Evolutionary conservation across 2,113 vertebrate genomes (phyloP).

Genomic region (Larimichthys crocea): DNA sequence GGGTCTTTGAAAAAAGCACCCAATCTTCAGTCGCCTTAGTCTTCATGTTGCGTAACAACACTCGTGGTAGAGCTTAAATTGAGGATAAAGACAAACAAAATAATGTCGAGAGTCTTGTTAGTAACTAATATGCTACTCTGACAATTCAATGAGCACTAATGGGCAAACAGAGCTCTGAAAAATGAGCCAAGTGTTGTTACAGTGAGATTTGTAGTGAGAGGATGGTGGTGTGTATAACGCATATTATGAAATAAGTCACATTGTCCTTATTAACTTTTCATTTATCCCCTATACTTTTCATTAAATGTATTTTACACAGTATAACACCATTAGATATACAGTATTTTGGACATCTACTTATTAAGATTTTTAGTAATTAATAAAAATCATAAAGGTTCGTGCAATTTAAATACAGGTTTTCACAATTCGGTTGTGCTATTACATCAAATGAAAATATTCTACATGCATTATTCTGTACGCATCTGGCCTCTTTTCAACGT

Average conservation of each 20-base stretch:
- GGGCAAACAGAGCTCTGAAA: constrained; percentile 12
- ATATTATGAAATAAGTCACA: neutral
- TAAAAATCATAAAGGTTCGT: no score
- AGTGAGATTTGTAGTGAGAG: constrained; percentile 12
- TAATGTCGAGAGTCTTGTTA: constrained; percentile 32
- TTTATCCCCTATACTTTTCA: neutral
- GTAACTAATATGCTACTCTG: neutral
- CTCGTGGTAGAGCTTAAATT: constrained; percentile 15
- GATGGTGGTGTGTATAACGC: neutral
- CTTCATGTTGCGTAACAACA: constrained; percentile 47
- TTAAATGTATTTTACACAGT: neutral
- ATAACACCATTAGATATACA: neutral
- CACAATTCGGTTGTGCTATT: neutral
- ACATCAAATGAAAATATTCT: neutral
- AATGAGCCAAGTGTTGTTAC: neutral
- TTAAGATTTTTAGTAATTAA: no score
- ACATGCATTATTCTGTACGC: neutral
- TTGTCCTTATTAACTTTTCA: neutral
- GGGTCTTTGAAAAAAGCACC: constrained; percentile 9
- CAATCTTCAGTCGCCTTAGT: constrained; percentile 18
- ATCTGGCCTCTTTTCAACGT: neutral
- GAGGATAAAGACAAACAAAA: constrained; percentile 17
- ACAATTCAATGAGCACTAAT: constrained; percentile 11
- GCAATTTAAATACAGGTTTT: no score
- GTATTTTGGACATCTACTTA: neutral